Evolutionary conservation across 2,797 vertebrate species (phyloP).

Genomic region (Hippocampus kuda): DNA sequence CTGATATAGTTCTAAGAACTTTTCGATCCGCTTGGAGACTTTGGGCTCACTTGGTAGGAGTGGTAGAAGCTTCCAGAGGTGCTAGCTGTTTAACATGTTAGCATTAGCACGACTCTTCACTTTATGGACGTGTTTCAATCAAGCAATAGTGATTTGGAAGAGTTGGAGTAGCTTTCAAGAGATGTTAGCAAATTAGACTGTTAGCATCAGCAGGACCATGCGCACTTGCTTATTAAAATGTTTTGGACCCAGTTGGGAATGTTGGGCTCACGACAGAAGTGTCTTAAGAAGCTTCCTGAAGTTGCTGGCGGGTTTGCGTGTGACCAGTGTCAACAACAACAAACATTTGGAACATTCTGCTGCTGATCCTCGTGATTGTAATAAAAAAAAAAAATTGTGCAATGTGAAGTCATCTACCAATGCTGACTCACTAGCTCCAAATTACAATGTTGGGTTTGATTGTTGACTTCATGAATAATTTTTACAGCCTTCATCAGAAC

Average conservation of each 20-base stretch:
- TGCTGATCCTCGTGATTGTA: neutral
- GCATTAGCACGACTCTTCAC: neutral
- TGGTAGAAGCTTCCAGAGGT: constrained; percentile 30
- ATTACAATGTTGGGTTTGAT: neutral
- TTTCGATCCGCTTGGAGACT: too few relatives aligned
- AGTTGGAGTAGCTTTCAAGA: too few relatives aligned
- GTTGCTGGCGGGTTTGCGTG: constrained; percentile 13
- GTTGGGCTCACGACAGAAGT: neutral
- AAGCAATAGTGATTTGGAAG: too few relatives aligned
- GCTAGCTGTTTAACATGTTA: constrained; percentile 35
- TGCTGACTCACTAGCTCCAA: neutral
- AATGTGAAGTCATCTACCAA: neutral
- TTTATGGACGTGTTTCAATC: too few relatives aligned
- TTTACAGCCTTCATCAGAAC: neutral
- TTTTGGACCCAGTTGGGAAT: constrained; percentile 15
- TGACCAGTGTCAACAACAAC: constrained; percentile 2
- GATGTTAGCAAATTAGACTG: too few relatives aligned
- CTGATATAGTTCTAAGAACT: too few relatives aligned
- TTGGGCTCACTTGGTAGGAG: too few relatives aligned
- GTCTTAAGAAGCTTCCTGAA: neutral
- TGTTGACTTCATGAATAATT: neutral
- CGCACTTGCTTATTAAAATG: neutral
- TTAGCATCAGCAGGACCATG: too few relatives aligned
- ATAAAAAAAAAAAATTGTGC: neutral
- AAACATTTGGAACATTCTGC: neutral